These are phyloP conservation scores for Eupithecia subfuscata DNA, from an alignment of 2,888 invertebrate genomes.

Conservation along the genomic window DNA sequence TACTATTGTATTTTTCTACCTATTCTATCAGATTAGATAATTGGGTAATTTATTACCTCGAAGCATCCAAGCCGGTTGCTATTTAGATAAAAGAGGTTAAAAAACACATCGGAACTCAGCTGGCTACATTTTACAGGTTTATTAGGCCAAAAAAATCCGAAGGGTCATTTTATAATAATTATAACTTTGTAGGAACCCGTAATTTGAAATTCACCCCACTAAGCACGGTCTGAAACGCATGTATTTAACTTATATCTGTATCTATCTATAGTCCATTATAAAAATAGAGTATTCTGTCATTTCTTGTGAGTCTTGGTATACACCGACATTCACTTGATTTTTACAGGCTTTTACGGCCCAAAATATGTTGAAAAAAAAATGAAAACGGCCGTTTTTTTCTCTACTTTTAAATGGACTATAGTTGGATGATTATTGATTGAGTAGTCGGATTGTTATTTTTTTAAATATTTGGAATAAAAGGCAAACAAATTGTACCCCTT, in stretches of 20 bases:
- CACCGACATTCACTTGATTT: background rate
- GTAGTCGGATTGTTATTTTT: background rate
- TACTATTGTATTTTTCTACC: too few relatives aligned
- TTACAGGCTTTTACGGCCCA: background rate
- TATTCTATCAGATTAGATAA: too few relatives aligned
- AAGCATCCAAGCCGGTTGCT: too few relatives aligned
- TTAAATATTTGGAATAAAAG: conserved; percentile 5
- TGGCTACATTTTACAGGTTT: too few relatives aligned
- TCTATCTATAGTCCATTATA: background rate
- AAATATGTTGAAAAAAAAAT: background rate
- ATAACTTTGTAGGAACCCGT: background rate
- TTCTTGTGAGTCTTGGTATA: background rate
- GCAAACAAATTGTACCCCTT: conserved; percentile 5
- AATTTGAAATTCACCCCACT: background rate
- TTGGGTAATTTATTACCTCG: too few relatives aligned
- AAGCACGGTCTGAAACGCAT: background rate
- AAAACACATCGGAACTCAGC: too few relatives aligned
- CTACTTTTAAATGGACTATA: background rate
- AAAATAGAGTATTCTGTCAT: background rate
- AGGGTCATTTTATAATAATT: too few relatives aligned
- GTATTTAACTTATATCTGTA: background rate
- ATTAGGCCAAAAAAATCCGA: too few relatives aligned
- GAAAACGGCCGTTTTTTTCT: background rate
- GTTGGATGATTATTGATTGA: background rate
- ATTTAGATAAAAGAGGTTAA: too few relatives aligned